Evolutionary conservation across 2,113 vertebrate genomes (phyloP).

Genomic region (Crotalus horridus): DNA sequence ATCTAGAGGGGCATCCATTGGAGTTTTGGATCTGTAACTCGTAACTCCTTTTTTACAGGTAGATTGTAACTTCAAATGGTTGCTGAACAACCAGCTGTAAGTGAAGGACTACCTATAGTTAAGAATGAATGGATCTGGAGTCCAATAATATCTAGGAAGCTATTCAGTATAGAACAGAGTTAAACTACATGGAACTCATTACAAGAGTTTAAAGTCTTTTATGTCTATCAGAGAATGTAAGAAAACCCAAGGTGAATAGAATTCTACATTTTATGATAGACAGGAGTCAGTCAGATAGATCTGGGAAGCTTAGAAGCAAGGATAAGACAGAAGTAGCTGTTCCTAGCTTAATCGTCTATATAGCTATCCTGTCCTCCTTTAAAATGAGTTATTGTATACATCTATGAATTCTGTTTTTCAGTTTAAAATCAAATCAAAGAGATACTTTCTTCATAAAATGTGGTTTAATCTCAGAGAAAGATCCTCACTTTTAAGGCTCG

Average conservation of each 20-base stretch:
- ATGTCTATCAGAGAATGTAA: background rate
- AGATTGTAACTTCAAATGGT: too few relatives aligned
- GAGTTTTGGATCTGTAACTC: too few relatives aligned
- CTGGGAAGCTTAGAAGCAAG: background rate
- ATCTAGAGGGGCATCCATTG: too few relatives aligned
- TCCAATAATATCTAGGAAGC: background rate
- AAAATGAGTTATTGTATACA: background rate
- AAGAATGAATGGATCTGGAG: background rate
- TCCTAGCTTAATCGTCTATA: background rate
- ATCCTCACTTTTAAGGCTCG: background rate
- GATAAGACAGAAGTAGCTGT: background rate
- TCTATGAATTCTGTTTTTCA: background rate
- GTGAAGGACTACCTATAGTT: background rate
- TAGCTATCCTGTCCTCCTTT: background rate
- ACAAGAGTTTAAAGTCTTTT: background rate
- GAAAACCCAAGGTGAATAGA: background rate
- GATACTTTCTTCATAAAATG: background rate
- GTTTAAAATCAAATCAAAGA: constrained; percentile 12
- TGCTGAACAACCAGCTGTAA: too few relatives aligned
- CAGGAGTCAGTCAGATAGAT: background rate
- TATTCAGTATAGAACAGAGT: background rate
- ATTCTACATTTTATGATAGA: background rate
- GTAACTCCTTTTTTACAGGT: too few relatives aligned
- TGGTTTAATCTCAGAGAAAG: background rate
- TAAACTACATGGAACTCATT: background rate